Conservation (phyloP, 2,113 vertebrate species). For the Xenus cinereus region DNA sequence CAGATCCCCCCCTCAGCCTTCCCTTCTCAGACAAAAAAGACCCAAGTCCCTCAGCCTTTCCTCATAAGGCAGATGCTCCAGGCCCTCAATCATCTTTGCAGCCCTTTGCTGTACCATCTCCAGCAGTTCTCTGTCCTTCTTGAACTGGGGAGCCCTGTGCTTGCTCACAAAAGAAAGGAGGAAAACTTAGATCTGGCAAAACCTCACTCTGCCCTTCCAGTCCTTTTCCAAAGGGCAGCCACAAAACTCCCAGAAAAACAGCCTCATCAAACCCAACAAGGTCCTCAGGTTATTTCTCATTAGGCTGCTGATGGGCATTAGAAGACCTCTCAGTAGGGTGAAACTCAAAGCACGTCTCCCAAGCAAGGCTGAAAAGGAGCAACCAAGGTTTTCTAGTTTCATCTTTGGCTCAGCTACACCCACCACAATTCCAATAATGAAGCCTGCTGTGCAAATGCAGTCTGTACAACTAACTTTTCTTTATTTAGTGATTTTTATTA, state of each 20-base stretch:
- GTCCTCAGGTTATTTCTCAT: not conserved
- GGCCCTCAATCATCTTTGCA: too few relatives aligned
- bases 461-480: not conserved
- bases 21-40: too few relatives aligned
- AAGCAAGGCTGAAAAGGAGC: not conserved
- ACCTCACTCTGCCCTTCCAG: not conserved
- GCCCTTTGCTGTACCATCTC: too few relatives aligned
- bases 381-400: not conserved
- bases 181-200: not conserved
- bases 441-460: not conserved
- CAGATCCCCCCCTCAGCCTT: too few relatives aligned
- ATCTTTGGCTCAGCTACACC: not conserved
- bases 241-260: not conserved
- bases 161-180: not conserved
- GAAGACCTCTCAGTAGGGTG: not conserved
- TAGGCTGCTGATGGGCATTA: not conserved
- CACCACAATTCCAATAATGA: not conserved
- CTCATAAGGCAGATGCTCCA: too few relatives aligned
- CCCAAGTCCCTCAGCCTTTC: too few relatives aligned
- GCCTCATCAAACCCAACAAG: not conserved
- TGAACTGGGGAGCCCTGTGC: not conserved
- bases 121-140: too few relatives aligned
- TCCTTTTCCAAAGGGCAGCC: not conserved
- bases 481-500: not conserved
- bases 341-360: not conserved